phyloP scores from a whole-genome alignment of 2,888 invertebrate species.

The Argyresthia albistria region DNA sequence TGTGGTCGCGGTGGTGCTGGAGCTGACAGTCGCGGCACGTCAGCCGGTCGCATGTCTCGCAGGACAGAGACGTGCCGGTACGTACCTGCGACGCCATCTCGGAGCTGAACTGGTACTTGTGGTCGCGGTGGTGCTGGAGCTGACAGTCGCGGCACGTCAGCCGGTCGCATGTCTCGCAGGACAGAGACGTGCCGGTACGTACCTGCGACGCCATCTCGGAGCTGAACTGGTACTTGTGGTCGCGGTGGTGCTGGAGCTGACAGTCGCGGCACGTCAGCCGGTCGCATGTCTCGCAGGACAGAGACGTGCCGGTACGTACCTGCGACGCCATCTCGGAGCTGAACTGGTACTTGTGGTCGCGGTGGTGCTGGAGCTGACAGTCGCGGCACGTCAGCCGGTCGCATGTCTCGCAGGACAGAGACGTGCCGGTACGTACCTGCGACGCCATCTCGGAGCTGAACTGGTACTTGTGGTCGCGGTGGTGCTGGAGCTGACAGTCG shows the following conservation, averaged over 20 bases:
- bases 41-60: conserved; percentile 90
- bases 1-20: conserved; percentile 92
- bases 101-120: conserved; percentile 93
- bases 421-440: conserved; percentile 77
- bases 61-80: too few relatives aligned
- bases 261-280: conserved; percentile 86
- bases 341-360: conserved; percentile 95
- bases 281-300: too few relatives aligned
- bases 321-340: conserved; percentile 89
- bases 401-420: conserved; percentile 95
- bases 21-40: conserved; percentile 96
- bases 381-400: conserved; percentile 92
- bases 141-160: conserved; percentile 94
- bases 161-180: conserved; percentile 94
- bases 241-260: conserved; percentile 91
- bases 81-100: conserved; percentile 92
- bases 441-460: conserved; percentile 92
- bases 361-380: conserved; percentile 91
- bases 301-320: too few relatives aligned
- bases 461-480: conserved; percentile 95
- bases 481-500: conserved; percentile 93
- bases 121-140: conserved; percentile 91
- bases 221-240: conserved; percentile 95
- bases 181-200: conserved; percentile 83
- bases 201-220: conserved; percentile 86